Evolutionary conservation across 2,888 invertebrate species (phyloP), one percentile per base, ranked within the genome.

Genomic region (Thymelicus lineola): DNA sequence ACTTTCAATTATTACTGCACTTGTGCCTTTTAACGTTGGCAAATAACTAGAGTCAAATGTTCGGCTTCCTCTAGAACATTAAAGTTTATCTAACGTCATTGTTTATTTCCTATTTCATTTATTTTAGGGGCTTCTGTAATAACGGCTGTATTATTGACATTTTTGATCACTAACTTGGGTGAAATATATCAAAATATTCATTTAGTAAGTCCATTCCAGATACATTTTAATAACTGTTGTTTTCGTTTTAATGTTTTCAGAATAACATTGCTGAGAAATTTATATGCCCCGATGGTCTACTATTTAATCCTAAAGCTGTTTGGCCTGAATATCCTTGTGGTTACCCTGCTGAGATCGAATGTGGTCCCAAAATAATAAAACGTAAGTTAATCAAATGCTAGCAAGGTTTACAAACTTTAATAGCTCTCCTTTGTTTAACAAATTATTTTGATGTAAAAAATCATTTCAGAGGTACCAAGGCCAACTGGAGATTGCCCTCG

Each of bases 311-410:
- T 1, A 95, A 95, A 7, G 92, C 94, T 0, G 90, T 94, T 6
- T 93, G 94, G 79, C 95, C 95, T 15, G 93, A 94, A 17, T 97
- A 96, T 81, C 97, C 97, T 6, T 98, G 98, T 77, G 96, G 96
- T 71, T 97, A 97, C 86, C 97, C 97, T 28, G 95, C 95, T 73
- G 97, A 97, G 73, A 96, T 97, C 4, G 94, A 96, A 73, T 98
- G 97, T 83, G 87, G 87, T 3, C 95, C 95, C 71, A 94, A 96
- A 50, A 36, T 50, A 14, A 65, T 46, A 12, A 70, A 38, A 59
- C 67, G 73, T 73, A 70, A 66, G 71, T 67, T 15, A 20, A n/a
- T 50, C 2, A 59, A 42, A 42, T 9, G n/a, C 10, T n/a, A n/a
- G 14, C 57, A 35, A 36, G 7, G 14, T 15, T 14, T 36, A 59